phyloP scores from a whole-genome alignment of 2,113 vertebrate genomes.

The Xenus cinereus region DNA sequence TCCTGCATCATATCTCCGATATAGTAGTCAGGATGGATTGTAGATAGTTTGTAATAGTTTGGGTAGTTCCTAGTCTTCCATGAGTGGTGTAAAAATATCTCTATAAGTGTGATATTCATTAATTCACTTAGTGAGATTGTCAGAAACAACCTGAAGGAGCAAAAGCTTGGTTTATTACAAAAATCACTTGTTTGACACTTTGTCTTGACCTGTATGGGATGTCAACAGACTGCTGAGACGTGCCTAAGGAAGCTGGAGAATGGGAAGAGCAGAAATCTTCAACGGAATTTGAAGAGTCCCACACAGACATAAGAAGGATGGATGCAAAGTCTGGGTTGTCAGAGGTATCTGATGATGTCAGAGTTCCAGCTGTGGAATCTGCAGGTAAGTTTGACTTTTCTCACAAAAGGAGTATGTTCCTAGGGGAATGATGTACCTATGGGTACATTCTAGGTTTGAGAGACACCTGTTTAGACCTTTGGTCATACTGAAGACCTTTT shows the following conservation, averaged over 20 bases:
- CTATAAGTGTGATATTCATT: not conserved
- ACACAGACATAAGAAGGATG: not conserved
- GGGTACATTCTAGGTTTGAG: not conserved
- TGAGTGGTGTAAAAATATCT: not conserved
- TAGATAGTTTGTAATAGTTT: not conserved
- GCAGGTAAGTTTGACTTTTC: not conserved
- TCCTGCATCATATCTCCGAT: rapidly evolving
- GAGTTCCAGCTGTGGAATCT: not conserved
- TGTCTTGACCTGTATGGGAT: not conserved
- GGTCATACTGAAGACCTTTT: not conserved
- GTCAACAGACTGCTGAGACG: not conserved
- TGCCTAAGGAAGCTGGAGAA: not conserved
- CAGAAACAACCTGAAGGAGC: not conserved
- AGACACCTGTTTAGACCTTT: not conserved
- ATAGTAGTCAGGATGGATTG: not conserved
- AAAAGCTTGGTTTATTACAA: not conserved
- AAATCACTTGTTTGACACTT: not conserved
- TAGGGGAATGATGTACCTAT: not conserved
- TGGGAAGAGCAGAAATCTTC: not conserved
- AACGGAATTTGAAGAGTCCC: not conserved
- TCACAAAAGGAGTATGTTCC: not conserved
- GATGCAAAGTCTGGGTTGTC: not conserved
- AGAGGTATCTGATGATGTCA: not conserved
- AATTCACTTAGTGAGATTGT: not conserved
- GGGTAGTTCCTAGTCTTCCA: not conserved